Base-by-base conservation (phyloP, 2,888 invertebrate genomes). In the Prosapia bicincta region DNA sequence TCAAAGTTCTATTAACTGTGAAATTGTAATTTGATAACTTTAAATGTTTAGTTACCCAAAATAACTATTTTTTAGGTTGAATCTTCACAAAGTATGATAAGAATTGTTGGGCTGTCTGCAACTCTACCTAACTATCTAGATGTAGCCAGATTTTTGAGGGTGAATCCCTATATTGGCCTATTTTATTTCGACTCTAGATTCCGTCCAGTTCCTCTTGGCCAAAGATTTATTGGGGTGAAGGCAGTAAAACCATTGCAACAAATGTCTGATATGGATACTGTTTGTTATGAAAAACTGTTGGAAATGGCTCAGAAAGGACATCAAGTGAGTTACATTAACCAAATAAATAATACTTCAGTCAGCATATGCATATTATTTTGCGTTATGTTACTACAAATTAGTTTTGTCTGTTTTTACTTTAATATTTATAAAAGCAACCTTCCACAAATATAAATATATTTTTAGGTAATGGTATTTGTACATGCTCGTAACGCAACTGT, bases 71-170 rank as follows among this genome's bases (percentile, higher is more conserved):
- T 79, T 13, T 77, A 86, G 86, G 94, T 96, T 0, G 95, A 97
- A 82, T 92, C 94, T 0, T 92, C 94, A 0, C 96, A 97, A 85
- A 93, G 91, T 83, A 97, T 98, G 95, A 98, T 99, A 76, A 89
- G 99, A 70, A 98, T 99, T 78, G 94, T 99, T 0, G 99, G 98
- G 0, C 85, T 99, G 54, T 98, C 99, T 0, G 99, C 99, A 10
- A 99, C 99, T 0, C 86, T 99, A 78, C 99, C 99, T 0, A 99
- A 99, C 85, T 99, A 99, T 84, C 85, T 96, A 3, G 99, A 99
- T 86, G 98, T 99, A 26, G 97, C 99, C 1, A 87, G 89, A 80
- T 99, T 99, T 84, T 87, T 99, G 13, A 88, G 95, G 20, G 99
- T 99, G 0, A 98, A 98, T 86, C 95, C 96, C 0, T 90, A 93